Evolutionary conservation across 2,113 vertebrate species (phyloP), one percentile per base, ranked within the genome.

Genomic region (Echinops telfairi): DNA sequence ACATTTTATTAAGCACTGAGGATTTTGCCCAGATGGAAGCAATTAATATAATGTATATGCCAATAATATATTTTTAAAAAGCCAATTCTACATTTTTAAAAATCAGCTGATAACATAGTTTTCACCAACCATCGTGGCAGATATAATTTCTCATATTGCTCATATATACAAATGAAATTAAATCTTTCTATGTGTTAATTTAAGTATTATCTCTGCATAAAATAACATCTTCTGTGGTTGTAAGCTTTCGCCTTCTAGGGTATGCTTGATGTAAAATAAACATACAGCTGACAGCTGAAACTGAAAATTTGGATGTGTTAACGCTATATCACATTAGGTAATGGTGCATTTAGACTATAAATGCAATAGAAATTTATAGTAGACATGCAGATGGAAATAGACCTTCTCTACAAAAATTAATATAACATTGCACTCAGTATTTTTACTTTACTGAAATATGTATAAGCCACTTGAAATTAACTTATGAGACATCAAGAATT

Each of bases 211-310:
- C 64, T 91, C 47, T 86, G 23, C 25, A 90, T 96, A 94, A 92
- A 92, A 89, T 60, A 77, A 33, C 62, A 85, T 80, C 31, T 53
- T 66, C 33, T 64, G 29, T 25, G 53, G 58, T 95, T 94, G 40
- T 83, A 94, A 86, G 77, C 94, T 58, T 91, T 89, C 91, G 85
- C 83, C 93, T 97, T 97, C 79, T 88, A 95, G 92, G 68, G 83
- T 87, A 86, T 1, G 1, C 25, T 88, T 83, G 33, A 94, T 83
- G 16, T 91, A 90, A 92, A 82, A 15, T 77, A 96, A 91, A 88
- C 71, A 93, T 91, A 92, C 83, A 97, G 29, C 19, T 97, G 95
- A 83, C 83, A 97, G 29, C 19, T 97, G 95, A 83, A 73, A 95
- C 86, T 25, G 12, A 78, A 95, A 96, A 89, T 94, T 86, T 91